These are phyloP conservation scores for Rhodophaea formosa DNA, from an alignment of 2,888 invertebrate genomes.

Conservation along the genomic window DNA sequence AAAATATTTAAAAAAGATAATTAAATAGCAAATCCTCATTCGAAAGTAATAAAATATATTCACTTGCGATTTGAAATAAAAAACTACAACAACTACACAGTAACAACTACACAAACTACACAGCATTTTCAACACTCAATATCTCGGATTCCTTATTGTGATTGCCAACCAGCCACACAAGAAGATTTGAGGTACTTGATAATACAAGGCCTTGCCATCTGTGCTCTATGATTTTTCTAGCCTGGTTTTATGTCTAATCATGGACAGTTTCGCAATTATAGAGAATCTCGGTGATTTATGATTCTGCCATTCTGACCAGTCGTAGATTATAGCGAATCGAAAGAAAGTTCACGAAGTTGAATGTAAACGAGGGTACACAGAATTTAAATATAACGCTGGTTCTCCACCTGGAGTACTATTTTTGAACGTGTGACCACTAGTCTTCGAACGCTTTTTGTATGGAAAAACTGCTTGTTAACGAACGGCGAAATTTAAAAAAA, in stretches of 20 bases:
- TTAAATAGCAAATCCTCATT: no score
- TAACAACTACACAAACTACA: no score
- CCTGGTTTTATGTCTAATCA: conserved; percentile 2
- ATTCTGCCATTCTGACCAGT: not conserved
- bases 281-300: conserved; percentile 4
- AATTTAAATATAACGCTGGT: not conserved
- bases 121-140: not conserved
- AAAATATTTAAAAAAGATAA: no score
- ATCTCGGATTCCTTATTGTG: not conserved
- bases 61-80: no score
- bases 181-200: not conserved
- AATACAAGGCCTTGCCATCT: not conserved
- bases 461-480: no score
- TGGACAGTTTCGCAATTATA: not conserved
- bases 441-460: no score
- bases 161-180: conserved; percentile 3
- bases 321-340: not conserved
- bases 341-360: conserved; percentile 11
- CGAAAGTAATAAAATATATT: no score
- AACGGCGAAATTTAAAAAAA: no score
- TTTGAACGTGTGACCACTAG: no score
- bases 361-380: not conserved
- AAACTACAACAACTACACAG: no score
- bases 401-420: no score
- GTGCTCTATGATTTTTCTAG: conserved; percentile 5